Evolutionary conservation across 2,797 vertebrate genomes (phyloP).

Genomic region (Chiroxiphia lanceolata): DNA sequence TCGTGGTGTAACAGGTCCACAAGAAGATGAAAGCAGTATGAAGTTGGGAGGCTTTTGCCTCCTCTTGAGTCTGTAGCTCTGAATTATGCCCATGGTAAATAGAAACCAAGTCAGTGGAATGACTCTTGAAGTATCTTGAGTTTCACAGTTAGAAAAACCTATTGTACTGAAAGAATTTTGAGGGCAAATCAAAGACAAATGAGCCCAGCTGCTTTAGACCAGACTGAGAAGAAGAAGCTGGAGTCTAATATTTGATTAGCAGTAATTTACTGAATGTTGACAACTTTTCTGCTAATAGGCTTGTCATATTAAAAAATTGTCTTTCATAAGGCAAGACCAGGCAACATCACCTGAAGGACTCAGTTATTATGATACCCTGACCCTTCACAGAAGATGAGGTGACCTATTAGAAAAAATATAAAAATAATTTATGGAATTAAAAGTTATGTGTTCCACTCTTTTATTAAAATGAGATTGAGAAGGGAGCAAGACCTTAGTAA

Average conservation of each 20-base stretch:
- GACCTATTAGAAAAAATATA: neutral
- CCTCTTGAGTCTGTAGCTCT: neutral
- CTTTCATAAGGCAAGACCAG: neutral
- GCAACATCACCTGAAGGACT: neutral
- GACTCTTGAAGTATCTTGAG: neutral
- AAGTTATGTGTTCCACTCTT: neutral
- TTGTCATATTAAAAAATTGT: neutral
- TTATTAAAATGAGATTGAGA: neutral
- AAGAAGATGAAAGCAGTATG: fast-evolving
- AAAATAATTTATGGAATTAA: neutral
- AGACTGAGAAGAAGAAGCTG: neutral
- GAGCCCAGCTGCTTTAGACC: neutral
- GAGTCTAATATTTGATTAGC: neutral
- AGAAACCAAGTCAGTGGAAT: neutral
- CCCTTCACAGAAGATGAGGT: neutral
- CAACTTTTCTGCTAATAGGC: neutral
- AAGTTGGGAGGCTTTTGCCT: neutral
- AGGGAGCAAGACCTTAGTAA: neutral
- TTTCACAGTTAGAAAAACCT: neutral
- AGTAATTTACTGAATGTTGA: neutral
- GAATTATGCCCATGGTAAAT: neutral
- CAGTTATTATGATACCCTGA: neutral
- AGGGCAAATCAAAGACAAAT: neutral
- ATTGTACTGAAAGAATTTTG: neutral
- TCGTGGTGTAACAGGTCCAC: neutral